phyloP scores from a whole-genome alignment of 2,888 invertebrate genomes.

The Brachyptera risi region DNA sequence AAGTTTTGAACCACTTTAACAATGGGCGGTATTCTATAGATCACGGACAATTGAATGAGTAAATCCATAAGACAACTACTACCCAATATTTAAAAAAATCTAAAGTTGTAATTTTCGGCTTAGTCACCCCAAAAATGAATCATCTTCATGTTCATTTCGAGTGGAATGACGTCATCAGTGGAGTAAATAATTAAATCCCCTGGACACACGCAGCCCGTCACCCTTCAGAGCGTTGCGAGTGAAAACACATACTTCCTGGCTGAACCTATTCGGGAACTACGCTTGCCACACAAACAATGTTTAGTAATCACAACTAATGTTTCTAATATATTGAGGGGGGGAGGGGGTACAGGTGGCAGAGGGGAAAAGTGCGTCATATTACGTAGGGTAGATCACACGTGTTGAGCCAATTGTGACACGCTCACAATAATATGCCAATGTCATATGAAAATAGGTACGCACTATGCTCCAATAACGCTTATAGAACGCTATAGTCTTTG shows the following conservation, averaged over 20 bases:
- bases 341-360: background rate
- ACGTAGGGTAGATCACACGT: no score
- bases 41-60: no score
- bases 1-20: no score
- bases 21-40: no score
- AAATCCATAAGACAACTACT: no score
- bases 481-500: no score
- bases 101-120: background rate
- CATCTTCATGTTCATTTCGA: background rate
- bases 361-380: no score
- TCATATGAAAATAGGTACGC: no score
- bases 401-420: no score
- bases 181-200: background rate
- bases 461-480: no score
- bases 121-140: background rate
- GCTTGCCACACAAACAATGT: slow-evolving; percentile 17
- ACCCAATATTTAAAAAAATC: background rate
- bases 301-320: background rate
- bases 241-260: slow-evolving; percentile 8
- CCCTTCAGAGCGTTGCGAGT: background rate
- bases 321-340: background rate
- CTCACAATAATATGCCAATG: no score
- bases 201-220: background rate
- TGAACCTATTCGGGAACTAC: slow-evolving; percentile 19
- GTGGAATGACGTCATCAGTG: background rate